Evolutionary conservation across 2,888 invertebrate species (phyloP).

Genomic region (Aleiodes alternator): DNA sequence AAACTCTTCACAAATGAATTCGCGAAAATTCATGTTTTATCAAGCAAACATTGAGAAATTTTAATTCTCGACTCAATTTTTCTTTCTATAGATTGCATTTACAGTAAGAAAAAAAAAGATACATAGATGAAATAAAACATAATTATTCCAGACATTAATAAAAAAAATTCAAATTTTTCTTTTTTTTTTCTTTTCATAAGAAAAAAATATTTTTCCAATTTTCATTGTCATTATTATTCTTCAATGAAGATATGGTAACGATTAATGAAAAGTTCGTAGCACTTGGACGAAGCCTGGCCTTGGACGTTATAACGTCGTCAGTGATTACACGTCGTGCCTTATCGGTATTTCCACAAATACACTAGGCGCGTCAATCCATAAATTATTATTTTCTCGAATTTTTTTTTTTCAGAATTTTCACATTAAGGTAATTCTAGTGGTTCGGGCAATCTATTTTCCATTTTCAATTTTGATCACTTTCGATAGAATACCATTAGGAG

Average conservation of each 20-base stretch:
- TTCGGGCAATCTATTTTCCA: no score
- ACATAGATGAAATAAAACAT: no score
- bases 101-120: background rate
- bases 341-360: slow-evolving; percentile 40
- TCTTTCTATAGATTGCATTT: background rate
- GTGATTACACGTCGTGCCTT: slow-evolving; percentile 20
- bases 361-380: slow-evolving; percentile 1
- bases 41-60: background rate
- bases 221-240: background rate
- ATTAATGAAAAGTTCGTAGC: slow-evolving; percentile 33
- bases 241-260: slow-evolving; percentile 1
- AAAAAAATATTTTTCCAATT: slow-evolving; percentile 2
- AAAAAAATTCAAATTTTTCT: background rate
- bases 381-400: slow-evolving; percentile 7
- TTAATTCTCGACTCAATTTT: background rate
- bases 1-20: slow-evolving; percentile 55
- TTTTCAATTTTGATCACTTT: no score
- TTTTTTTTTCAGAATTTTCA: no score
- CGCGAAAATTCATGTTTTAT: slow-evolving; percentile 56
- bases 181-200: background rate
- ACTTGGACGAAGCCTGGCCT: slow-evolving; percentile 25
- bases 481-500: no score
- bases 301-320: slow-evolving; percentile 22
- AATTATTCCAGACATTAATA: background rate
- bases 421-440: no score